These are phyloP conservation scores for Girardinichthys multiradiatus DNA, from an alignment of 2,113 vertebrate species.

Conservation along the genomic window DNA sequence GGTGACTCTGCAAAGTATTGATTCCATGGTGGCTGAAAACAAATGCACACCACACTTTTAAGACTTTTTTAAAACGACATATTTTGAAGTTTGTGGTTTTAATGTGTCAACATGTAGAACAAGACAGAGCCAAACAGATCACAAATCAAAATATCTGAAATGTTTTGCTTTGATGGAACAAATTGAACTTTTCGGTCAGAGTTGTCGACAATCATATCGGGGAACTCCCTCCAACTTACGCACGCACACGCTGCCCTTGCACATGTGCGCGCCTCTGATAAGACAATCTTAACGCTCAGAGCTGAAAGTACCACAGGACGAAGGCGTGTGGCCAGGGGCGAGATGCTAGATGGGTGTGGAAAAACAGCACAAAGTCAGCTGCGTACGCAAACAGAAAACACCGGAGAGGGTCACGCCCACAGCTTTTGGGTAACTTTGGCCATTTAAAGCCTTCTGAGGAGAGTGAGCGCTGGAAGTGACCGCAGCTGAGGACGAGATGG, in stretches of 20 bases:
- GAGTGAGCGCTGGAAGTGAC: neutral
- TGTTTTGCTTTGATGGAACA: conserved; percentile 1
- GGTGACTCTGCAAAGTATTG: too few relatives aligned
- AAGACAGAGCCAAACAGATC: neutral
- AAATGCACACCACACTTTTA: too few relatives aligned
- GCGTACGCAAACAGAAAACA: conserved; percentile 9
- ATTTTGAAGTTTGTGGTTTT: neutral
- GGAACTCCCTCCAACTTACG: conserved; percentile 47
- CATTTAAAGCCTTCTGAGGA: conserved; percentile 17
- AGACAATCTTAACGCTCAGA: conserved; percentile 68
- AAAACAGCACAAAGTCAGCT: neutral
- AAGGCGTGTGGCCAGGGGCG: neutral
- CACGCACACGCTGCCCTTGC: conserved; percentile 13
- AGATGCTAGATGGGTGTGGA: neutral
- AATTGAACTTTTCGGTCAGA: neutral
- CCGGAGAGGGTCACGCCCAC: conserved; percentile 20
- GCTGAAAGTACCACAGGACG: neutral
- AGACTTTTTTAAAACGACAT: too few relatives aligned
- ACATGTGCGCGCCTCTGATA: conserved; percentile 75
- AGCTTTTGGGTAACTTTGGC: neutral
- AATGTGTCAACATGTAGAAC: neutral
- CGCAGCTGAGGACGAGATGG: conserved; percentile 14
- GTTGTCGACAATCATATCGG: neutral
- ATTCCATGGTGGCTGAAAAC: too few relatives aligned
- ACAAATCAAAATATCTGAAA: conserved; percentile 33